Evolutionary conservation across 2,888 invertebrate species (phyloP).

Genomic region (Bombylius discolor): DNA sequence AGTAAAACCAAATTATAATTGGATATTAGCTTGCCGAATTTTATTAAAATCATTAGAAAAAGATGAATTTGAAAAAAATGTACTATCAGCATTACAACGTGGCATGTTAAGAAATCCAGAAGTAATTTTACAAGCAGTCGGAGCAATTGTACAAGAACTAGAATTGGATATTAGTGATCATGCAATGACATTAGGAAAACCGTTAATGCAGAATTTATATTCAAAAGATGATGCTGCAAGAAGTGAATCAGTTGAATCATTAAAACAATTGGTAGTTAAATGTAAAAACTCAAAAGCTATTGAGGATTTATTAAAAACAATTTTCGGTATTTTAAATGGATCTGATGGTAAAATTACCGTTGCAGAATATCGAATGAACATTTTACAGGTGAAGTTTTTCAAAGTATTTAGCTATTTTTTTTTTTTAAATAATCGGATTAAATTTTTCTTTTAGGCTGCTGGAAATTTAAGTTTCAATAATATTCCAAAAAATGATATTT

Average conservation of each 20-base stretch:
- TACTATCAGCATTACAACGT: conserved; percentile 79
- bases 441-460: conserved; percentile 40
- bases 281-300: conserved; percentile 54
- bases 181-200: conserved; percentile 66
- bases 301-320: conserved; percentile 50
- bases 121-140: conserved; percentile 69
- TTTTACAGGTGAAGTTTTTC: conserved; percentile 47
- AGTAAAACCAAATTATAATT: conserved; percentile 53
- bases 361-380: conserved; percentile 75
- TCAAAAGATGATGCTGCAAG: conserved; percentile 73
- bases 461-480: conserved; percentile 61
- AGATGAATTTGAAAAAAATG: conserved; percentile 54
- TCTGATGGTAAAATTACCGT: conserved; percentile 83
- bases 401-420: conserved; percentile 15
- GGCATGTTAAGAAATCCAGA: conserved; percentile 90
- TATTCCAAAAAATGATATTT: conserved; percentile 45
- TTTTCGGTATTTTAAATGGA: conserved; percentile 74
- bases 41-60: conserved; percentile 49
- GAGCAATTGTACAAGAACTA: conserved; percentile 57
- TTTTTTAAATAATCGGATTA: neutral
- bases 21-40: conserved; percentile 52
- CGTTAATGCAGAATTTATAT: conserved; percentile 67
- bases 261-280: conserved; percentile 56
- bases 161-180: conserved; percentile 65
- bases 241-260: conserved; percentile 57